A percentile compares a stretch with the other conserved stretches of the same genome.
Conservation (phyloP, 2,113 vertebrate species). For the Lamprotornis superbus region DNA sequence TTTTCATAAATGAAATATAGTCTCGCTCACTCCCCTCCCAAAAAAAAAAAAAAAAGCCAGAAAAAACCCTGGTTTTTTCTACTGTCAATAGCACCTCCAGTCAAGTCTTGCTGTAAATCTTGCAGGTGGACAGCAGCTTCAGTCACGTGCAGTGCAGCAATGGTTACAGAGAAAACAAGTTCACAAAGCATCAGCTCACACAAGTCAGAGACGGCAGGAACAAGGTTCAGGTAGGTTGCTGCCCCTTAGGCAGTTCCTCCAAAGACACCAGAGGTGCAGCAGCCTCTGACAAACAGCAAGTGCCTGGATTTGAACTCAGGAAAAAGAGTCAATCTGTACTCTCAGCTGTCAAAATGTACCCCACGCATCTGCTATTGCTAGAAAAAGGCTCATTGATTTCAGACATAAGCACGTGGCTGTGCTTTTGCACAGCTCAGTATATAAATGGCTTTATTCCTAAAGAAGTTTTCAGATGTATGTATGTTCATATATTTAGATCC, state of each 20-base stretch:
- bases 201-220: neutral
- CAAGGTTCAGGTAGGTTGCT: neutral
- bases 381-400: neutral
- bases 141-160: neutral
- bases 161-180: neutral
- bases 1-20: neutral
- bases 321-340: neutral
- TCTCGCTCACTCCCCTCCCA: neutral
- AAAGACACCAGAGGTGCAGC: neutral
- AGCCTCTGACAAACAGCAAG: neutral
- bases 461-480: neutral
- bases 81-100: neutral
- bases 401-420: neutral
- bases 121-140: neutral
- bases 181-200: neutral
- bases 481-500: neutral
- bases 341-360: neutral
- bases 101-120: neutral
- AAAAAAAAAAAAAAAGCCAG: neutral
- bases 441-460: neutral
- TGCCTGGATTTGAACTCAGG: neutral
- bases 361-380: fast-evolving
- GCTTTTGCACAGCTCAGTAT: neutral
- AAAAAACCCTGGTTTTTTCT: neutral
- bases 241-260: neutral